A percentile compares a stretch with the other conserved stretches of the same genome.
Conservation (phyloP, 2,113 vertebrate genomes). For the Phalacrocorax carbo region DNA sequence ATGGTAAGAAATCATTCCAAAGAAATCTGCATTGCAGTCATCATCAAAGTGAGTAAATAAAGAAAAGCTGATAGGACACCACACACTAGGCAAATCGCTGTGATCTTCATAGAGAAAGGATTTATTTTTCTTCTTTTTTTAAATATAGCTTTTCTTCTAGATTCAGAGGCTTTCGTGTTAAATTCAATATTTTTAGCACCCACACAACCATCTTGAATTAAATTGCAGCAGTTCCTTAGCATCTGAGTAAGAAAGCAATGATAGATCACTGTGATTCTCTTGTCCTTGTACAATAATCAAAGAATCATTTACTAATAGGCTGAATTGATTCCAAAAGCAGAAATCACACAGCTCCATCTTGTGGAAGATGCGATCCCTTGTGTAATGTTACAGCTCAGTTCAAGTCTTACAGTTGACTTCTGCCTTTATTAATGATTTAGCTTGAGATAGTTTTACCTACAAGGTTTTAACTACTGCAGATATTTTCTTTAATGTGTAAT, state of each 20-base stretch:
- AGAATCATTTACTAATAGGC: not conserved
- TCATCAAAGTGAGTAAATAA: not conserved
- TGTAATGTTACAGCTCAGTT: not conserved
- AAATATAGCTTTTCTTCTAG: not conserved
- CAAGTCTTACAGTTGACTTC: not conserved
- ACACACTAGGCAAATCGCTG: not conserved
- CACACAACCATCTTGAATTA: slow-evolving; percentile 39
- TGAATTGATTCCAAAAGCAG: slow-evolving; percentile 10
- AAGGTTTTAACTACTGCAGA: not conserved
- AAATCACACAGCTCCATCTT: slow-evolving; percentile 73
- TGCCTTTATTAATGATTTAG: not conserved
- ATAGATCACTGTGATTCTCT: slow-evolving; percentile 10
- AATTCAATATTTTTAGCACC: slow-evolving; percentile 49
- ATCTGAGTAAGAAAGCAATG: slow-evolving; percentile 35
- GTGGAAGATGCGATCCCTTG: slow-evolving; percentile 18
- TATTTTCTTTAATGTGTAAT: not conserved
- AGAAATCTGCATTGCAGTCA: slow-evolving; percentile 21
- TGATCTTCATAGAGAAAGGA: not conserved
- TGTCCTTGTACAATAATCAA: not conserved
- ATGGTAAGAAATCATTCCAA: not conserved
- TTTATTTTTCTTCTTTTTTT: not conserved
- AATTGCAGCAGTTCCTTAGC: slow-evolving; percentile 24
- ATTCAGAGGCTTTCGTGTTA: slow-evolving; percentile 33
- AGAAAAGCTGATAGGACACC: not conserved
- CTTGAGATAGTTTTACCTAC: not conserved